A percentile compares a stretch with the other conserved stretches of the same genome.
Conservation (phyloP, 1,140 invertebrate species). For the Maconellicoccus hirsutus region DNA sequence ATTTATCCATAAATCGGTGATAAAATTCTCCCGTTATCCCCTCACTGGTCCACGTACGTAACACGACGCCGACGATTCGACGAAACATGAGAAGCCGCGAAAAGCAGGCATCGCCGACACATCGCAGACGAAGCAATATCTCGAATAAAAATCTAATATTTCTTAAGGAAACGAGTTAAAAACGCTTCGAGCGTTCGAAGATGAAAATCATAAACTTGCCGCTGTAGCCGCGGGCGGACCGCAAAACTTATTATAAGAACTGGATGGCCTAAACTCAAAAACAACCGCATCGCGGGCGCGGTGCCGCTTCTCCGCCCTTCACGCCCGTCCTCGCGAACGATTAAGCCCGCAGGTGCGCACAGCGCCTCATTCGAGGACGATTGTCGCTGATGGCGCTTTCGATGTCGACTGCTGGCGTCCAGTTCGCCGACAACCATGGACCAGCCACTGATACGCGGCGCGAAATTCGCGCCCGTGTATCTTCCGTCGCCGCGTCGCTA, state of each 20-base stretch:
- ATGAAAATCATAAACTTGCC: slow-evolving; percentile 9
- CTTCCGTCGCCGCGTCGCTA: too few relatives aligned
- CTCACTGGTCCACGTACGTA: too few relatives aligned
- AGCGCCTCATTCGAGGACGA: background rate
- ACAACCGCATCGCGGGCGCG: background rate
- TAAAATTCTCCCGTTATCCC: too few relatives aligned
- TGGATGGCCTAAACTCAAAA: slow-evolving; percentile 1
- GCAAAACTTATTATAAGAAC: slow-evolving; percentile 9
- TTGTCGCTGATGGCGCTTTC: background rate
- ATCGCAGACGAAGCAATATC: background rate
- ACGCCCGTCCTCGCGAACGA: background rate
- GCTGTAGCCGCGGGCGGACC: background rate
- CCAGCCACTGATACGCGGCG: too few relatives aligned
- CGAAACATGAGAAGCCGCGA: too few relatives aligned
- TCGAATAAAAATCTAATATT: slow-evolving; percentile 5
- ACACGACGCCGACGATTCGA: too few relatives aligned
- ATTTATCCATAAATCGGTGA: too few relatives aligned
- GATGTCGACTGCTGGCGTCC: background rate
- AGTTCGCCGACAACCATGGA: too few relatives aligned
- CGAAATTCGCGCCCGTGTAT: too few relatives aligned
- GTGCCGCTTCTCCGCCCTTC: background rate
- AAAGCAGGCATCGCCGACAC: too few relatives aligned
- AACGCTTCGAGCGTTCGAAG: background rate
- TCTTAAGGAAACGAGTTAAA: background rate
- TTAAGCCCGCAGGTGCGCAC: background rate